These are phyloP conservation scores for Spinibarbus caldwelli DNA, from an alignment of 2,797 vertebrate species.

Conservation along the genomic window DNA sequence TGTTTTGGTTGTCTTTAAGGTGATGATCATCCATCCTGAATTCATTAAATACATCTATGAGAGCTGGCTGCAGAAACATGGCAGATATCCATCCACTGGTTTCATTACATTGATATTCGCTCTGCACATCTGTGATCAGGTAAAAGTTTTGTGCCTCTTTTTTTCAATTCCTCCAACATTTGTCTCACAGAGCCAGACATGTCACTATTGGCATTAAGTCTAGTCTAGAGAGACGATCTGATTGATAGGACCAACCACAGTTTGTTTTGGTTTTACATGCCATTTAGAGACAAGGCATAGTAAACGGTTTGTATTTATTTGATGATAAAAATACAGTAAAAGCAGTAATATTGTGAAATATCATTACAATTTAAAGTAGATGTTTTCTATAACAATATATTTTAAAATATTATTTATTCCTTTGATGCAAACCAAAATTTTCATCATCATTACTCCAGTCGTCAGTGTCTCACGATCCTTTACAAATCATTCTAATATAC, in stretches of 20 bases:
- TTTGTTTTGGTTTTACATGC: not conserved
- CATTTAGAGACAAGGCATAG: not conserved
- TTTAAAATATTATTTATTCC: no score
- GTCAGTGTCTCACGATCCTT: no score
- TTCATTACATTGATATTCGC: conserved; percentile 41
- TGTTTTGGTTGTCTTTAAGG: conserved; percentile 19
- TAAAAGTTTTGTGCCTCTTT: not conserved
- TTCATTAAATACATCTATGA: conserved; percentile 49
- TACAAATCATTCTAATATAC: no score
- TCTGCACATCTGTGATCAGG: conserved; percentile 57
- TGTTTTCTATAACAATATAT: no score
- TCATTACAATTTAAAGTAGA: no score
- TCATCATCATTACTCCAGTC: no score
- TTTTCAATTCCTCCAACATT: not conserved
- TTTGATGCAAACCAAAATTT: no score
- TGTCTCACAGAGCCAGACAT: not conserved
- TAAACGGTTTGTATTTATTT: no score
- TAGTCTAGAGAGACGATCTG: not conserved
- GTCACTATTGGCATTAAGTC: not conserved
- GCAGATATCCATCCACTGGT: conserved; percentile 48
- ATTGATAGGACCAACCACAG: not conserved
- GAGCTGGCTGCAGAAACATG: conserved; percentile 36
- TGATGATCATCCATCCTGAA: conserved; percentile 50
- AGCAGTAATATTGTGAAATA: no score
- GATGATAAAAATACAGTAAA: no score